Evolutionary conservation across 2,113 vertebrate genomes (phyloP).

Genomic region (Misgurnus anguillicaudatus): DNA sequence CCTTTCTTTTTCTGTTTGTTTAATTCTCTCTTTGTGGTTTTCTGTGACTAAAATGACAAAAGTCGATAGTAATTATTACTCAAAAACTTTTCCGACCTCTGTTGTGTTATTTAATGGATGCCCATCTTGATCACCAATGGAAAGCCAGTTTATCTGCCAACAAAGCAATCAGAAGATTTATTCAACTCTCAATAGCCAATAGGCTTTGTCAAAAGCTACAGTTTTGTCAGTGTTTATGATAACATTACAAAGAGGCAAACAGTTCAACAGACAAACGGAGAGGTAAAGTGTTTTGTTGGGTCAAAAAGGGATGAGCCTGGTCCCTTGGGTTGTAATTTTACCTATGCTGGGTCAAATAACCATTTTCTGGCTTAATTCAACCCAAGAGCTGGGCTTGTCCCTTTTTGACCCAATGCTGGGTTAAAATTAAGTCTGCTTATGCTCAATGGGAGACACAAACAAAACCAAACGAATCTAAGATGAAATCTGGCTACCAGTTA

Average conservation of each 20-base stretch:
- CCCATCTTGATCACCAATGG: too few relatives aligned
- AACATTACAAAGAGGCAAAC: constrained; percentile 7
- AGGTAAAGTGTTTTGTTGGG: not conserved
- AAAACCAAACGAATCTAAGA: not conserved
- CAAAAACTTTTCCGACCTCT: not conserved
- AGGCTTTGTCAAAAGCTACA: not conserved
- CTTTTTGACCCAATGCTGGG: too few relatives aligned
- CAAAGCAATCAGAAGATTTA: not conserved
- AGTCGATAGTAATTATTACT: not conserved
- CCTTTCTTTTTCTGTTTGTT: not conserved
- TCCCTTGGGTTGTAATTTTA: too few relatives aligned
- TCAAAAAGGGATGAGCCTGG: too few relatives aligned
- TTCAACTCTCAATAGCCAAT: not conserved
- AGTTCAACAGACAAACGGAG: not conserved
- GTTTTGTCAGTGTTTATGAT: not conserved
- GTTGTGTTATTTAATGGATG: not conserved
- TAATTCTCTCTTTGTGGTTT: not conserved
- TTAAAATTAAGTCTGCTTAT: too few relatives aligned
- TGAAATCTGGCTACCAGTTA: too few relatives aligned
- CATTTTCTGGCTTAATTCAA: too few relatives aligned
- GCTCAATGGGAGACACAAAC: not conserved
- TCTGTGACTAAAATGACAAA: not conserved
- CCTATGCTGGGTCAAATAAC: too few relatives aligned
- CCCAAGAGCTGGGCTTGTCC: too few relatives aligned
- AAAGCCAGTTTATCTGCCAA: not conserved